phyloP scores from a whole-genome alignment of 2,888 invertebrate genomes.

The Lycia hirtaria region DNA sequence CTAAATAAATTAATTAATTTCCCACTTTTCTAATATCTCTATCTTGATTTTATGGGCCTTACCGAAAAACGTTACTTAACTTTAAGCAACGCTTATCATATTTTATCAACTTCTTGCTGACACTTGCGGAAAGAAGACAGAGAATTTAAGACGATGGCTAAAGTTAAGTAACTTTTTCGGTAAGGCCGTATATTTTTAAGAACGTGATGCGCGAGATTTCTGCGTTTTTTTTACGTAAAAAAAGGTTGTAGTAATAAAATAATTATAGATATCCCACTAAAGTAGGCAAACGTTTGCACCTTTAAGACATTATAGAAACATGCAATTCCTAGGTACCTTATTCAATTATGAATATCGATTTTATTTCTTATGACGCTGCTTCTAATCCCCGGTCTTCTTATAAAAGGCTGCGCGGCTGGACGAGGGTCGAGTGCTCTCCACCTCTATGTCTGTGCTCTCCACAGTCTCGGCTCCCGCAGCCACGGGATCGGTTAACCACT shows the following conservation, averaged over 20 bases:
- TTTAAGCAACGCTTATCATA: no score
- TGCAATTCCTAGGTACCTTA: constrained; percentile 55
- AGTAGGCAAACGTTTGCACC: constrained; percentile 64
- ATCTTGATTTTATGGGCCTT: no score
- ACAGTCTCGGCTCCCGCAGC: constrained; percentile 70
- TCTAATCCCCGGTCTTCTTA: constrained; percentile 69
- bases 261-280: constrained; percentile 41
- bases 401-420: constrained; percentile 61
- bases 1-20: no score
- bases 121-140: no score
- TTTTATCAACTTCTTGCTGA: no score
- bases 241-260: neutral
- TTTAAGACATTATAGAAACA: constrained; percentile 56
- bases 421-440: constrained; percentile 75
- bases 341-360: constrained; percentile 84
- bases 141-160: no score
- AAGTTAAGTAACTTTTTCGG: no score
- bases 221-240: no score
- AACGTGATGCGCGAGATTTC: no score
- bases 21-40: no score
- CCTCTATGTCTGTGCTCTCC: constrained; percentile 83
- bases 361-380: constrained; percentile 60
- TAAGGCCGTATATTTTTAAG: no score
- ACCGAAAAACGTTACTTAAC: no score
- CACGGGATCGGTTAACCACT: constrained; percentile 74